A percentile compares a stretch with the other conserved stretches of the same genome.
These are phyloP conservation scores for Trogon surrucura DNA, from an alignment of 2,113 vertebrate species.

Conservation along the genomic window DNA sequence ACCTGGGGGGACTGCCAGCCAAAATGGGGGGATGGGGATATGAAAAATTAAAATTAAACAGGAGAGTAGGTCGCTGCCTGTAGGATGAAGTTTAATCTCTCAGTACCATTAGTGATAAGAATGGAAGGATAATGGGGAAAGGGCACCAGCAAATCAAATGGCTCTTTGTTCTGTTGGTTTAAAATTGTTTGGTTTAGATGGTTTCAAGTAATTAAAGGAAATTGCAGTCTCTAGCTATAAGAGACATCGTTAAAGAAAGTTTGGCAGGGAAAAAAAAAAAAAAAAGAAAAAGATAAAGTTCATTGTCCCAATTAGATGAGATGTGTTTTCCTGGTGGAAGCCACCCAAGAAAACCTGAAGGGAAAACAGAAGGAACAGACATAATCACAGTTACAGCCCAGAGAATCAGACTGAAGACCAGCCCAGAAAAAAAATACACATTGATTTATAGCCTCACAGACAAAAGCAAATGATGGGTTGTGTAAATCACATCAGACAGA, in stretches of 20 bases:
- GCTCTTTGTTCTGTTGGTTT: constrained; percentile 2
- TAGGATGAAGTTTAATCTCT: constrained; percentile 63
- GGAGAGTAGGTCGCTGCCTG: constrained; percentile 1
- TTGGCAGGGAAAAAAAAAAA: not conserved
- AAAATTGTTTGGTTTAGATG: constrained; percentile 42
- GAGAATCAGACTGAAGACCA: constrained; percentile 4
- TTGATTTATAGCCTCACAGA: constrained; percentile 39
- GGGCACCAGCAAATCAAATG: constrained; percentile 13
- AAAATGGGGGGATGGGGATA: constrained; percentile 21
- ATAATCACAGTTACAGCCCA: not conserved
- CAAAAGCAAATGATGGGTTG: constrained; percentile 18
- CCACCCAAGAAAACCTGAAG: constrained; percentile 11
- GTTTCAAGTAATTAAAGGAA: constrained; percentile 43
- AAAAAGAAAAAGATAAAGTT: not conserved
- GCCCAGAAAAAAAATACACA: not conserved
- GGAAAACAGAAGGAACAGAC: not conserved
- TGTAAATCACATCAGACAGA: constrained; percentile 29
- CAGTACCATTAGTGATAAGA: constrained; percentile 17
- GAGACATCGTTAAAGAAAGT: constrained; percentile 28
- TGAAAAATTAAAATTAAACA: constrained; percentile 55
- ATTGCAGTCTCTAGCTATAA: constrained; percentile 27
- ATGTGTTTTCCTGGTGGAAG: constrained; percentile 25
- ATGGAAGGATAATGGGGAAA: constrained; percentile 9
- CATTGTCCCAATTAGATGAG: constrained; percentile 7
- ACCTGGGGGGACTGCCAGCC: constrained; percentile 24